Percentiles rank a stretch among this genome's conserved stretches.
Evolutionary conservation across 2,113 vertebrate species (phyloP).

Genomic region (Bettongia penicillata): DNA sequence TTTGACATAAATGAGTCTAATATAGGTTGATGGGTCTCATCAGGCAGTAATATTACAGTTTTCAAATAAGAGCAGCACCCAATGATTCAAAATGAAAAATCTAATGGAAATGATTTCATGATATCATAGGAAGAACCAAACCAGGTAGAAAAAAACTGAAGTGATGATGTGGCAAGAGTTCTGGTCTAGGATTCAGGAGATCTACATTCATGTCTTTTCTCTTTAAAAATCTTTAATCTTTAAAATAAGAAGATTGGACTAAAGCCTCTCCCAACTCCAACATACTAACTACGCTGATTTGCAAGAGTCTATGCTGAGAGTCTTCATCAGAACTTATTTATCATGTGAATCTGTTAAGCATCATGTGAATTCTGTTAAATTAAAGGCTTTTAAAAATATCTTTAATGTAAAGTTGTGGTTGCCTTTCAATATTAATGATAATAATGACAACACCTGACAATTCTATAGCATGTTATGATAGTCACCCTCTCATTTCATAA

Average conservation of each 20-base stretch:
- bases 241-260: not conserved
- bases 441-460: not conserved
- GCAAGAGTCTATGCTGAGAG: not conserved
- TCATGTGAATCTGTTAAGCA: no score
- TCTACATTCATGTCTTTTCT: not conserved
- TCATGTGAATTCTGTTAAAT: not conserved
- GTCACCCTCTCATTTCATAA: not conserved
- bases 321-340: not conserved
- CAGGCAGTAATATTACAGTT: constrained; percentile 47
- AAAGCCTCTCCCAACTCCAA: not conserved
- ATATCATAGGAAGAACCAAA: not conserved
- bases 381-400: not conserved
- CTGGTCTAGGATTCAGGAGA: not conserved
- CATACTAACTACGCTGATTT: not conserved
- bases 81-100: not conserved
- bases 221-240: not conserved
- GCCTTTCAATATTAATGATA: not conserved
- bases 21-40: constrained; percentile 43
- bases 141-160: not conserved
- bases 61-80: constrained; percentile 32
- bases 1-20: constrained; percentile 72
- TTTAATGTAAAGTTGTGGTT: not conserved
- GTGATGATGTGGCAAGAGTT: not conserved
- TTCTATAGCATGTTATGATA: not conserved
- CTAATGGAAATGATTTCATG: not conserved